Base-by-base conservation (phyloP, 2,797 vertebrate species). In the Tympanoctomys barrerae region DNA sequence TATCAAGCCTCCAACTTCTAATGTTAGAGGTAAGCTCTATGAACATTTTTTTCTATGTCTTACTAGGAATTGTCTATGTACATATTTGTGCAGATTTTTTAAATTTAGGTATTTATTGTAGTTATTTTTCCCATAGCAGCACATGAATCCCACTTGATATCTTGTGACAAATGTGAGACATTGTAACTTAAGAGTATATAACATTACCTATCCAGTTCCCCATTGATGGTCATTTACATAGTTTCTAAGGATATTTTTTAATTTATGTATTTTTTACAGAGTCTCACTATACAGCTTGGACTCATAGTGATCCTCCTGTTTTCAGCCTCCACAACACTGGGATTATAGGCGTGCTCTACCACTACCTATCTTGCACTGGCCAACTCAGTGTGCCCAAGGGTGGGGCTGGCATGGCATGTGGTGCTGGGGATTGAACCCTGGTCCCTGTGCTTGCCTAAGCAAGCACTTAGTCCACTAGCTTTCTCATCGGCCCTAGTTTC, bases 41-140 rank as follows among this genome's bases (percentile, higher is more conserved):
- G 52, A 81, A 70, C 7, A 71, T 46, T 54, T 85, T 89, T 39
- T 85, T 88, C 54, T 24, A 14, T 80, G 31, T 22, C 54, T 89
- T 94, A 94, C 26, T 22, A 82, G 64, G 8, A 75, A 83, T 81
- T 93, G 82, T 93, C 68, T 79, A 33, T 59, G 61, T 42, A 83
- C 4, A 33, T 91, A 86, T 73, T 52, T 93, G 42, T 33, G 1
- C 12, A 95, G 0, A 49, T 81, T 79, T 91, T 86, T 80, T 80
- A 71, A 28, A 87, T 36, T 87, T 73, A 79, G 12, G 26, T 7
- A 77, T 77, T 93, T 91, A 82, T 91, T 73, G 61, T 87, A n/a
- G 24, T 57, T 95, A 71, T 39, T 79, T 82, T 93, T 86, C 24
- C 36, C 33, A 75, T 73, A 49, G 81, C 24, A 82, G 31, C 10